phyloP scores from a whole-genome alignment of 2,888 invertebrate species.

The Arrhopalites spinosus region DNA sequence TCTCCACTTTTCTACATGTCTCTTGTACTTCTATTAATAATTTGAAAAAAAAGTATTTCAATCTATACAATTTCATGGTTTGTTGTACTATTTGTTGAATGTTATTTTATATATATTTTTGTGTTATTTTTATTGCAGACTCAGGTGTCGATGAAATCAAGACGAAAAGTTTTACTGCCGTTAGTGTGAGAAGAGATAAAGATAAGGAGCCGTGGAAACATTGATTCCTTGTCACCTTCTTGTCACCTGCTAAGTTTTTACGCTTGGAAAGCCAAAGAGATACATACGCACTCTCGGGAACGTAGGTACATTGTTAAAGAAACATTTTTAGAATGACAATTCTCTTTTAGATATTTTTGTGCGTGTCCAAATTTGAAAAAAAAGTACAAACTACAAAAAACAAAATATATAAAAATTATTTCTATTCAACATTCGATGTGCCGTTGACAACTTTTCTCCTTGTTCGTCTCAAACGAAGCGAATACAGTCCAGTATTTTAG shows the following conservation, averaged over 20 bases:
- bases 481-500: neutral
- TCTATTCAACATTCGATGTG: neutral
- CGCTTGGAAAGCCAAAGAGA: neutral
- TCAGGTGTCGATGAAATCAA: no score
- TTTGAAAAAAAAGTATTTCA: no score
- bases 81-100: no score
- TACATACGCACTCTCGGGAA: neutral
- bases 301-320: neutral
- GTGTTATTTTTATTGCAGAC: no score
- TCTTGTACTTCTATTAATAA: no score
- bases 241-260: neutral
- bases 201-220: slow-evolving; percentile 2
- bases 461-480: neutral
- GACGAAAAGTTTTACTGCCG: no score
- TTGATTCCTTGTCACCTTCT: neutral
- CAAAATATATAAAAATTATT: neutral
- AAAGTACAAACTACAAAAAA: no score
- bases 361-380: slow-evolving; percentile 3
- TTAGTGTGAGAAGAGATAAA: slow-evolving; percentile 1
- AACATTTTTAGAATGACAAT: neutral
- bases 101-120: no score
- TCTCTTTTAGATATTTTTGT: neutral
- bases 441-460: neutral
- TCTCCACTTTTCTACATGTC: no score
- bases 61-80: no score